Evolutionary conservation across 1,140 invertebrate genomes (phyloP), one percentile per base, ranked within the genome.

Genomic region (Cyclina sinensis): DNA sequence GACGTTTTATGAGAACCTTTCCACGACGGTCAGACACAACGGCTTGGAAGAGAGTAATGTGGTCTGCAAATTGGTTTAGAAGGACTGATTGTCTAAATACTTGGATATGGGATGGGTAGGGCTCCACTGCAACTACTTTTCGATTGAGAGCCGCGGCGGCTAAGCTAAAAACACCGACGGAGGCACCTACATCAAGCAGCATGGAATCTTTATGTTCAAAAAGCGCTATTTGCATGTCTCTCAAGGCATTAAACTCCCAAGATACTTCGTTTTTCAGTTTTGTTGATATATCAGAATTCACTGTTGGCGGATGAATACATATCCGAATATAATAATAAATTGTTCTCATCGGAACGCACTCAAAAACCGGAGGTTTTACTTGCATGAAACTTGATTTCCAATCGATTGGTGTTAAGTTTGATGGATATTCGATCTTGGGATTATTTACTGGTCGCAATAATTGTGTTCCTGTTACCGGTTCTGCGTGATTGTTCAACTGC

Each of bases 261-360:
- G 57, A 27, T 27, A 7, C 57, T 27, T 24, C 57, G 1, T 21
- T 2, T 62, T 62, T 62, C 57, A 62, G 57, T 62, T 27, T 62
- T 7, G n/a, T 62, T 24, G 57, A 62, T n/a, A 62, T 14, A 7
- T 62, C n/a, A 62, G 57, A 62, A 5, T 27, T 24, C n/a, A 62
- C 57, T 62, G n/a, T 14, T 62, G 57, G 57, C n/a, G 57, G 57
- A 27, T 62, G 57, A 62, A 62, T 27, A 62, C 57, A 62, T 62
- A 62, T 27, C 27, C 57, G 18, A 3, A 62, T 62, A 27, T 62
- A 62, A 5, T 24, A 27, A 3, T 62, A 7, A 27, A 62, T 62
- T 14, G 57, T 62, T 62, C 14, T 62, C 57, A 62, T 62, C 1
- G 57, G 57, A 24, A 62, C 57, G 14, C 57, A 62, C 27, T 62